phyloP scores from a whole-genome alignment of 2,797 vertebrate species.

The Siniperca obscura region DNA sequence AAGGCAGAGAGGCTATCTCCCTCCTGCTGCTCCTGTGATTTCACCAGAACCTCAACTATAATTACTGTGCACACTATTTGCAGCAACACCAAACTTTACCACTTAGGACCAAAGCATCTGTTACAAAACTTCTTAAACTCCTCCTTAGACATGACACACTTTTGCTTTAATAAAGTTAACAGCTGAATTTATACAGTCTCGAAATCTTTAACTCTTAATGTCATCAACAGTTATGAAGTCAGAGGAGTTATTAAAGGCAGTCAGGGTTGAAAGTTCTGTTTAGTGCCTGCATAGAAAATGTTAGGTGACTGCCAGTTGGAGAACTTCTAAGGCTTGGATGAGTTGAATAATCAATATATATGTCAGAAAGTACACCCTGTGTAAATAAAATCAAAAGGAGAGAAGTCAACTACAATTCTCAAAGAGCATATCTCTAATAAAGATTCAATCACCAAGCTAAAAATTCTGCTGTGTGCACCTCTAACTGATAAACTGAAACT shows the following conservation, averaged over 20 bases:
- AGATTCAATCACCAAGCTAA: neutral
- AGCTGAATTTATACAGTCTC: neutral
- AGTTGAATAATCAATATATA: neutral
- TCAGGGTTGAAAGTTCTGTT: neutral
- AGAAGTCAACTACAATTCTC: neutral
- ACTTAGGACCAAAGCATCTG: slow-evolving; percentile 48
- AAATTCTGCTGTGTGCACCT: neutral
- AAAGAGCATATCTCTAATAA: neutral
- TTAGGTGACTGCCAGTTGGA: neutral
- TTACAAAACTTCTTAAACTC: slow-evolving; percentile 46
- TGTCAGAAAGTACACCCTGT: neutral
- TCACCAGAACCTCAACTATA: slow-evolving; percentile 80
- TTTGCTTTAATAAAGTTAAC: neutral
- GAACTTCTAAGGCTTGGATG: neutral
- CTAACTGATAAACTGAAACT: neutral
- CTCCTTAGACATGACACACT: neutral
- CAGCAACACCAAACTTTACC: slow-evolving; percentile 76
- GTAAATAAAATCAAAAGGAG: too few relatives aligned
- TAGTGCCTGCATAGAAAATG: too few relatives aligned
- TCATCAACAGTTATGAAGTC: neutral
- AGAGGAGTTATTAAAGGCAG: neutral
- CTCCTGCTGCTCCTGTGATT: slow-evolving; percentile 82
- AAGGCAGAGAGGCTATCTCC: slow-evolving; percentile 80
- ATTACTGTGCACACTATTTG: slow-evolving; percentile 78
- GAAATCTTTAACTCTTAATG: neutral